Evolutionary conservation across 2,113 vertebrate genomes (phyloP).

Genomic region (Electrona antarctica): DNA sequence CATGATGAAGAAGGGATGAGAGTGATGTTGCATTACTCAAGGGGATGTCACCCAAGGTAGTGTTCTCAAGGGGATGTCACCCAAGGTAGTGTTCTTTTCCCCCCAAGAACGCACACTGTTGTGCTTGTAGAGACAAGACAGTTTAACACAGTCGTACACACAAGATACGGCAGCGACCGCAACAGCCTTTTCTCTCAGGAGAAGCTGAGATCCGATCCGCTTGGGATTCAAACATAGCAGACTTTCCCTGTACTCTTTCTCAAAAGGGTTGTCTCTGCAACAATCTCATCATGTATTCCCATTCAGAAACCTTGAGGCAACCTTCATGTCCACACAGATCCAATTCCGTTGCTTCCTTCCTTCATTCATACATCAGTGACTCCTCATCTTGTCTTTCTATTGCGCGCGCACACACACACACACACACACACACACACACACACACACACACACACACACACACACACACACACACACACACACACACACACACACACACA

Average conservation of each 20-base stretch:
- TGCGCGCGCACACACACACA: constrained; percentile 10
- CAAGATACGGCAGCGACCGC: neutral
- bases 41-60: too few relatives aligned
- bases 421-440: too few relatives aligned
- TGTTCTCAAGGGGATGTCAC: too few relatives aligned
- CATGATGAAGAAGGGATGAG: too few relatives aligned
- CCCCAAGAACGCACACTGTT: too few relatives aligned
- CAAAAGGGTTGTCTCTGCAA: neutral
- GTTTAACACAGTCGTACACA: too few relatives aligned
- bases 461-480: neutral
- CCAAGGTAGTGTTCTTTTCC: too few relatives aligned
- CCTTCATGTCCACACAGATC: constrained; percentile 6
- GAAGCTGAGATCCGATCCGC: constrained; percentile 9
- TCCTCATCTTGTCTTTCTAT: constrained; percentile 20
- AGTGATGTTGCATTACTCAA: too few relatives aligned
- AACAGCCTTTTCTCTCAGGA: constrained; percentile 15
- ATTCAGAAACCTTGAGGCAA: constrained; percentile 33
- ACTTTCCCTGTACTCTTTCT: constrained; percentile 10
- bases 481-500: too few relatives aligned
- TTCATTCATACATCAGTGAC: constrained; percentile 11
- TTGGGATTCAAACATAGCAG: constrained; percentile 28
- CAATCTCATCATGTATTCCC: constrained; percentile 26
- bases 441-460: too few relatives aligned
- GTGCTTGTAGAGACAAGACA: too few relatives aligned
- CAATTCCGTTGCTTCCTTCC: constrained; percentile 4